Base-by-base conservation (phyloP, 2,888 invertebrate species). In the Pemphredon lugubris region DNA sequence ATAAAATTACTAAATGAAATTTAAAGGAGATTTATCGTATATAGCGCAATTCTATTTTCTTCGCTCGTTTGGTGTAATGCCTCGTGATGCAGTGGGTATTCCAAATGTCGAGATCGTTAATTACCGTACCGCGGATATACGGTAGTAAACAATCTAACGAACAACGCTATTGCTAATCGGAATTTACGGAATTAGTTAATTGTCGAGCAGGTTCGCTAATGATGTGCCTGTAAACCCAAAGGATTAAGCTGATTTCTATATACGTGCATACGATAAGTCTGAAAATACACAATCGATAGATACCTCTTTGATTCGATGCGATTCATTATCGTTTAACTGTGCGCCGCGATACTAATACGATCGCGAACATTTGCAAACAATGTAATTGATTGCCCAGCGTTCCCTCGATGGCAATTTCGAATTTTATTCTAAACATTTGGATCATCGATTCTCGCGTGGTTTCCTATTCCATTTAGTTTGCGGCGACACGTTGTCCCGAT, bases 261-360 rank as follows among this genome's bases (percentile, higher is more conserved):
- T 26, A 26, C 26, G 26, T 26, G 7, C 7, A 26, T 7, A 26
- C 26, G 26, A 7, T 26, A 7, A 26, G 9, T 13, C 5, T 1
- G 44, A 53, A 69, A 69, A 59, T 40, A 48, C 58, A 40, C 47
- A n/a, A 37, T 30, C 40, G 59, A 67, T 51, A 23, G 54, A 70
- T 67, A 67, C 67, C 54, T 67, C 68, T 70, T 70, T 70, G 60
- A 70, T 67, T 67, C 59, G 53, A n/a, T 5, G 20, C 40, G 54
- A 70, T 70, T 59, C 60, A 68, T 68, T 50, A 50, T 54, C 68
- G 70, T 42, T 67, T 60, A 60, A 55, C 59, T 67, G 53, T 59
- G 32, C 48, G 26, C 13, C 7, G 37, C 48, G 50, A 50, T 48
- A 54, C 50, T 66, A 66, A 60, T 34, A 59, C 54, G 37, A 32